A percentile compares a stretch with the other conserved stretches of the same genome.
Evolutionary conservation across 2,888 invertebrate genomes (phyloP).

Genomic region (Bombylius discolor): DNA sequence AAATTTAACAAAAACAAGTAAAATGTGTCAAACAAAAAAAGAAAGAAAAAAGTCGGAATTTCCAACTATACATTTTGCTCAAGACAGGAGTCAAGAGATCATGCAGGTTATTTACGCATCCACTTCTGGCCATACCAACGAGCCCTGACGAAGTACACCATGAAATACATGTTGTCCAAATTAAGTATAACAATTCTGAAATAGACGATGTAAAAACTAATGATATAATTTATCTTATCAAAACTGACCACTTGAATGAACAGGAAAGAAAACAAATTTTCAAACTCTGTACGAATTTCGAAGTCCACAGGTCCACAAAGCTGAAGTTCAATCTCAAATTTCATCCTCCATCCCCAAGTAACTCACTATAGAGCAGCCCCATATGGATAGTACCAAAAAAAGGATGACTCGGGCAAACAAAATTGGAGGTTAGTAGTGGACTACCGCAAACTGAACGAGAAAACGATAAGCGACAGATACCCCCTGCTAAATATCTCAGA

Average conservation of each 20-base stretch:
- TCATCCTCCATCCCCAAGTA: conserved; percentile 1
- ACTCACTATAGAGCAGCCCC: background rate
- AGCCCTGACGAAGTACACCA: no score
- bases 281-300: conserved; percentile 10
- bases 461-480: conserved; percentile 24
- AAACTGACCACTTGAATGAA: conserved; percentile 10
- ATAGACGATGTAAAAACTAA: background rate
- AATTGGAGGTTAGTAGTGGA: conserved; percentile 27
- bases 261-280: conserved; percentile 11
- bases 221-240: background rate
- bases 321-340: conserved; percentile 19
- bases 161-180: background rate
- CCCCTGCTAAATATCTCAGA: conserved; percentile 26
- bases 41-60: no score
- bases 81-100: no score
- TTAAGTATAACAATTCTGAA: background rate
- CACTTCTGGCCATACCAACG: no score
- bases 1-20: no score
- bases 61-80: no score
- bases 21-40: no score
- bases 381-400: background rate
- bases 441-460: conserved; percentile 26
- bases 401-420: conserved; percentile 18
- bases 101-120: no score
- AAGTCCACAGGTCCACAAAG: conserved; percentile 17